Percentiles rank a stretch among this genome's conserved stretches.
Evolutionary conservation across 1,140 invertebrate species (phyloP).

Genomic region (Drosophila aff.): DNA sequence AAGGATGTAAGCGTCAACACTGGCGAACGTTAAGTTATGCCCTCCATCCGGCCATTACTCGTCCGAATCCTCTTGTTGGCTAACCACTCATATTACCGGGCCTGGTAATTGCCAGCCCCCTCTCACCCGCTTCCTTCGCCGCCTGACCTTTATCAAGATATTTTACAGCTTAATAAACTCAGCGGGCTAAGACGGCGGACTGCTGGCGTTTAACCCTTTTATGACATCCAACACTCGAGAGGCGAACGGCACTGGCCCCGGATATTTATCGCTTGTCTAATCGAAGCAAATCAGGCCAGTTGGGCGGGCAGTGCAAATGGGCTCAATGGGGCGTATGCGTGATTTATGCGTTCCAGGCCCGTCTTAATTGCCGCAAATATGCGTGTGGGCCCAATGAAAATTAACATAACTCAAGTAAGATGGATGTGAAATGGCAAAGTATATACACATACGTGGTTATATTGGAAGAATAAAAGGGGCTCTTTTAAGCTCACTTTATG

Average conservation of each 20-base stretch:
- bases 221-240: constrained; percentile 49
- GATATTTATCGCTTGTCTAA: constrained; percentile 73
- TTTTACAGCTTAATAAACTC: constrained; percentile 66
- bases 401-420: constrained; percentile 46
- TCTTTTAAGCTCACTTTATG: neutral
- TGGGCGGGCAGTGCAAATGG: constrained; percentile 5
- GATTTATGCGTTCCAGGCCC: constrained; percentile 57
- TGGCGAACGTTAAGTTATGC: constrained; percentile 63
- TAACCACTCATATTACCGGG: constrained; percentile 62
- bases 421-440: constrained; percentile 23
- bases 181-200: constrained; percentile 10
- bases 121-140: neutral
- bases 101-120: constrained; percentile 57
- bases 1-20: constrained; percentile 75
- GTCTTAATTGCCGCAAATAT: constrained; percentile 70
- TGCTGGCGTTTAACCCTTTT: constrained; percentile 57
- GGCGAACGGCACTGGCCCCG: constrained; percentile 14
- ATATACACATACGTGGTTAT: neutral
- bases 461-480: neutral
- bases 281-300: constrained; percentile 66
- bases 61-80: constrained; percentile 39
- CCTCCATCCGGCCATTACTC: constrained; percentile 55
- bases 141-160: constrained; percentile 62
- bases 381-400: constrained; percentile 43
- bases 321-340: constrained; percentile 68